Evolutionary conservation across 2,888 invertebrate genomes (phyloP).

Genomic region (Gari tellinella): DNA sequence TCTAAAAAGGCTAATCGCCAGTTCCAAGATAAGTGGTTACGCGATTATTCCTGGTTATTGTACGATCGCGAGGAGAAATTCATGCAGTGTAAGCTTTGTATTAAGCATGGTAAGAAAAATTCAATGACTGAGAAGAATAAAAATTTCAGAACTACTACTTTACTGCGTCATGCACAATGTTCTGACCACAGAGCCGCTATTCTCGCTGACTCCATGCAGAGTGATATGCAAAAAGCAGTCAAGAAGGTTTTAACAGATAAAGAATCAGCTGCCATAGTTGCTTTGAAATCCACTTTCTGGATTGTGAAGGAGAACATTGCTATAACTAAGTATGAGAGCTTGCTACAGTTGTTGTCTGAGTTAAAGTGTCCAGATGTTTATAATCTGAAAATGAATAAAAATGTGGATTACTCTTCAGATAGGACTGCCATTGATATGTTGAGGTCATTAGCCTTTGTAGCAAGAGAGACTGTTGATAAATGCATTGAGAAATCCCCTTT

Average conservation of each 20-base stretch:
- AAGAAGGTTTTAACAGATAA: conserved; percentile 3
- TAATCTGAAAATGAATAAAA: conserved; percentile 8
- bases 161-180: conserved; percentile 8
- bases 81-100: conserved; percentile 4
- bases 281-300: conserved; percentile 8
- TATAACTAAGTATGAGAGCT: conserved; percentile 5
- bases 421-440: conserved; percentile 14
- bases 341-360: conserved; percentile 1
- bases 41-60: not conserved
- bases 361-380: conserved; percentile 22
- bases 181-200: not conserved
- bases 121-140: not conserved
- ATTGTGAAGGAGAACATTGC: conserved; percentile 3
- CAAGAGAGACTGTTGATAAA: conserved; percentile 6
- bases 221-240: not conserved
- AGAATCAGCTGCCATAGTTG: conserved; percentile 6
- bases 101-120: conserved; percentile 1
- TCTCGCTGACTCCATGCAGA: not conserved
- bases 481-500: conserved; percentile 9
- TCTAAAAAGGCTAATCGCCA: conserved; percentile 2
- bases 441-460: not conserved
- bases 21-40: not conserved
- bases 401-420: conserved; percentile 19
- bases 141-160: conserved; percentile 8
- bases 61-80: not conserved